Evolutionary conservation across 2,797 vertebrate genomes (phyloP), one percentile per base, ranked within the genome.

Genomic region (Bovichtus diacanthus): DNA sequence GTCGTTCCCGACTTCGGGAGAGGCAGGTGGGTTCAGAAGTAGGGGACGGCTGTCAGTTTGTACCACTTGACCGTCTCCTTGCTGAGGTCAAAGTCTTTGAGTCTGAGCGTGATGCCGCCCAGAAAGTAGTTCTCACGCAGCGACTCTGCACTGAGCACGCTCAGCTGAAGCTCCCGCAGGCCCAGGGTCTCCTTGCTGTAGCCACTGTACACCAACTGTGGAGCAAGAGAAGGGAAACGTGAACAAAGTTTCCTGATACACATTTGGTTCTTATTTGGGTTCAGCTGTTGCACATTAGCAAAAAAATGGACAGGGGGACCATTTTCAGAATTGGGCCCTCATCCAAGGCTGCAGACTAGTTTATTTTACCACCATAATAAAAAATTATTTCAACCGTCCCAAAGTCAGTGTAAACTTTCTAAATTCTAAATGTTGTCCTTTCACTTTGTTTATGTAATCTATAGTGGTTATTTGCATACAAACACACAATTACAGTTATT

Each of bases 1-100:
- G 66, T 47, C 12, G 21, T 16, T 61, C 58, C 47, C 11, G 0
- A 13, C 27, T 55, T 69, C 25, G 3, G 38, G 8, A 29, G 53
- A 71, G 59, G 74, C 59, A 18, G 70, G 47, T 8, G 10, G 44
- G n/a, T 49, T 79, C 95, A 98, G 85, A 97, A 95, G 80, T 95
- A 97, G 10, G 97, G 96, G 38, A 95, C 96, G 60, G 96, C 96
- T 16, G 96, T 96, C 46, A 99, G 96, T 58, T 96, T 97, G 93
- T 99, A 98, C 98, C 98, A 99, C 86, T 95, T 97, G 76, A 99
- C 95, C 0, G 98, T 99, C 94, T 99, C 98, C 92, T 96, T 96
- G 94, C 96, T 96, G 92, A 99, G 88, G 94, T 99, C 98, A 94
- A 99, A 99, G 94, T 99, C 97, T 92, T 97, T 98, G n/a, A 99